Evolutionary conservation across 2,888 invertebrate genomes (phyloP).

Genomic region (Xiphydria camelus): DNA sequence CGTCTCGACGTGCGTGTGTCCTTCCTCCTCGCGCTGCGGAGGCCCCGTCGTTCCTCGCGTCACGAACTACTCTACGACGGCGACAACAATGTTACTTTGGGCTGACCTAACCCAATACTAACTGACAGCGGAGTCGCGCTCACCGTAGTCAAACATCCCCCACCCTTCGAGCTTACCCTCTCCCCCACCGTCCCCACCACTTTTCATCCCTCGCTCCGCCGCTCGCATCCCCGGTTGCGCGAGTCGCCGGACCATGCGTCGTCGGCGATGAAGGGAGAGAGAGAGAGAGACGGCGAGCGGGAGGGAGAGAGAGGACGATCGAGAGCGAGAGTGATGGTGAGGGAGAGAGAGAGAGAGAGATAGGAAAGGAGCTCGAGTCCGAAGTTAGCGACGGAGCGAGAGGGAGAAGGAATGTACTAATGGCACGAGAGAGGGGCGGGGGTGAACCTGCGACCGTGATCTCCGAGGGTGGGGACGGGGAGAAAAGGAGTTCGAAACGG

Average conservation of each 20-base stretch:
- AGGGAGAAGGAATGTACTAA: slow-evolving; percentile 13
- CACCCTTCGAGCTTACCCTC: slow-evolving; percentile 28
- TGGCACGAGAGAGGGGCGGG: slow-evolving; percentile 35
- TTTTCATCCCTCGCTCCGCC: slow-evolving; percentile 60
- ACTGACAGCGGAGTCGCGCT: slow-evolving; percentile 55
- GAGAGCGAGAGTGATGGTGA: slow-evolving; percentile 4
- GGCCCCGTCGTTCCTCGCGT: too few relatives aligned
- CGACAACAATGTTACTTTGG: slow-evolving; percentile 42
- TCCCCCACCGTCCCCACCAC: slow-evolving; percentile 56
- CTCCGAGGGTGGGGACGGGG: background rate
- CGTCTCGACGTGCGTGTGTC: slow-evolving; percentile 8
- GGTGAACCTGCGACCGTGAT: slow-evolving; percentile 12
- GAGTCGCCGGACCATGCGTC: slow-evolving; percentile 16
- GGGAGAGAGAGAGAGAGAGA: slow-evolving; percentile 16
- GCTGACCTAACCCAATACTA: slow-evolving; percentile 71
- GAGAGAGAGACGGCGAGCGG: slow-evolving; percentile 14
- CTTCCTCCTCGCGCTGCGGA: slow-evolving; percentile 1
- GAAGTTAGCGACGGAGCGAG: slow-evolving; percentile 8
- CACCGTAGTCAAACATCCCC: slow-evolving; percentile 52
- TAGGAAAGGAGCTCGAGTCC: slow-evolving; percentile 2
- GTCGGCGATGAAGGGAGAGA: slow-evolving; percentile 3
- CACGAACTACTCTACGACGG: slow-evolving; percentile 24
- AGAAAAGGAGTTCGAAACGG: background rate
- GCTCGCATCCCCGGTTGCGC: slow-evolving; percentile 39
- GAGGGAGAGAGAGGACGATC: slow-evolving; percentile 9